Evolutionary conservation across 2,113 vertebrate genomes (phyloP), one percentile per base, ranked within the genome.

Genomic region (Xyliphius kryptos): DNA sequence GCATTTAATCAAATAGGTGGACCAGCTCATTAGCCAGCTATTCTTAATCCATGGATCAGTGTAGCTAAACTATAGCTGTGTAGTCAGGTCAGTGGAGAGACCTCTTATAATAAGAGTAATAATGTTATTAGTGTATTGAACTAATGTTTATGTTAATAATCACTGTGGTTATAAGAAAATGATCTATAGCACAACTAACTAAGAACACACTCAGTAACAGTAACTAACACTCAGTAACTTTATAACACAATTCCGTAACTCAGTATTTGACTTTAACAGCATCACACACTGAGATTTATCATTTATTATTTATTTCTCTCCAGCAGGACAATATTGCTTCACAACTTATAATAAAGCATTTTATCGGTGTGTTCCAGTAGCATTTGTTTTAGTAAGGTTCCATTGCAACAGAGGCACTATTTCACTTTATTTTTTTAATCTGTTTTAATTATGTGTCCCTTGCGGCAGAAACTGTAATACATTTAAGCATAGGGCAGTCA

Each of bases 401-500:
- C 46, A 63, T 12, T 20, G 41, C 16, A 36, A n/a, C n/a, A 53
- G 19, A 44, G 1, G 1, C 1, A 7, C 40, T 49, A 46, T 15
- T 49, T 16, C n/a, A n/a, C n/a, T n/a, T n/a, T n/a, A n/a, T n/a
- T n/a, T n/a, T n/a, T n/a, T n/a, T n/a, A n/a, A n/a, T n/a, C n/a
- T n/a, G n/a, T 64, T 64, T 36, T 5, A 53, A 53, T n/a, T 32
- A 41, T 9, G 17, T 40, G 32, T 19, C 22, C 47, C 22, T 51
- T 22, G 13, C 17, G 32, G 55, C 21, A 7, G 32, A 32, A 0
- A n/a, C 48, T 43, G 40, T 50, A 9, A 61, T 60, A 66, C 66
- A 61, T 66, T 63, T 65, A 70, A 61, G 13, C 51, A 9, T 20
- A 17, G 20, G 44, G 48, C 15, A 43, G 20, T 61, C 51, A 46